Percentiles rank a stretch among this genome's conserved stretches.
Conservation (phyloP, 1,140 invertebrate species). For the Conus betulinus region DNA sequence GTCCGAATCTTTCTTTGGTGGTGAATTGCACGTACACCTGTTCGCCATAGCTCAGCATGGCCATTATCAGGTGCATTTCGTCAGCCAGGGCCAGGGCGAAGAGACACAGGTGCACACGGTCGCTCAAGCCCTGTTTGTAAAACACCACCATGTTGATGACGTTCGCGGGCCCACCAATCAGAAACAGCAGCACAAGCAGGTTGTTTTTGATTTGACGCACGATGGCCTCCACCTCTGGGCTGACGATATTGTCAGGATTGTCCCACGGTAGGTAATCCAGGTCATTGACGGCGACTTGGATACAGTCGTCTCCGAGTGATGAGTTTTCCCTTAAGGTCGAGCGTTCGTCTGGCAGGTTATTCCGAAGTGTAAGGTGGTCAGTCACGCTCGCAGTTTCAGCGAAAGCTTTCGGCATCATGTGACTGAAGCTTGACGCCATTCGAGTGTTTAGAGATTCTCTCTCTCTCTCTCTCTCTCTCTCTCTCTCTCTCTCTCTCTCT, state of each 20-base stretch:
- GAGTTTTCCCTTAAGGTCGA: too few relatives aligned
- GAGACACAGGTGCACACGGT: background rate
- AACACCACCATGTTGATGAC: conserved; percentile 5
- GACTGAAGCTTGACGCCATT: too few relatives aligned
- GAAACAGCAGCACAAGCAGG: background rate
- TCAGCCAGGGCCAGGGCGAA: conserved; percentile 14
- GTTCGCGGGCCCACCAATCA: background rate
- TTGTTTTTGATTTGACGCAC: background rate
- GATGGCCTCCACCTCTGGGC: background rate
- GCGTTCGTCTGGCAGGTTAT: too few relatives aligned
- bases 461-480: too few relatives aligned
- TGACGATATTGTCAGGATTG: background rate
- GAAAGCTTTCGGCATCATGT: too few relatives aligned
- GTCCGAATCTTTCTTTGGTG: background rate
- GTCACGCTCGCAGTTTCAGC: too few relatives aligned
- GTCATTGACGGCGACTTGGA: too few relatives aligned
- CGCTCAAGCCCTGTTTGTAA: background rate
- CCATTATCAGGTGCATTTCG: background rate
- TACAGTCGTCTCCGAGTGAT: too few relatives aligned
- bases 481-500: too few relatives aligned
- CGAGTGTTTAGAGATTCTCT: too few relatives aligned
- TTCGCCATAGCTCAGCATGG: background rate
- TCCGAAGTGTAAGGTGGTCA: too few relatives aligned
- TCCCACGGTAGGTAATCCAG: background rate
- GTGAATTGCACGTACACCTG: background rate